A percentile compares a stretch with the other conserved stretches of the same genome.
Evolutionary conservation across 2,888 invertebrate species (phyloP).

Genomic region (Macrosiphum euphorbiae): DNA sequence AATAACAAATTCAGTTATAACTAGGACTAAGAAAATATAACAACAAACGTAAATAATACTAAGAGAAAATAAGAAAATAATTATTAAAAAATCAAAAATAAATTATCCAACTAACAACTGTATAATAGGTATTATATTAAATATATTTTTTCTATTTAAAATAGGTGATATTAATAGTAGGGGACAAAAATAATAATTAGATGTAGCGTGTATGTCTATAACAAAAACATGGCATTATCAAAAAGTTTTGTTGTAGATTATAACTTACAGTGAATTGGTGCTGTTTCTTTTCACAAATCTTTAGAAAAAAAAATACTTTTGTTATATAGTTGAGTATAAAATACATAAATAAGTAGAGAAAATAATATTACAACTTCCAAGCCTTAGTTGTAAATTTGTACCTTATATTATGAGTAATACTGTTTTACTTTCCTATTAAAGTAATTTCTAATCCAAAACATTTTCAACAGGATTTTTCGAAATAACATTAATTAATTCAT

Average conservation of each 20-base stretch:
- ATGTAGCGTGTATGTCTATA: background rate
- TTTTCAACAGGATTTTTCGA: slow-evolving; percentile 20
- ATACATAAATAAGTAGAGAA: background rate
- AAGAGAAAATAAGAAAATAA: background rate
- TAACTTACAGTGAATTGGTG: background rate
- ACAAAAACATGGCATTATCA: background rate
- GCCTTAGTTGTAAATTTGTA: background rate
- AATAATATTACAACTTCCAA: background rate
- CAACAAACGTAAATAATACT: background rate
- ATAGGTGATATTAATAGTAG: background rate
- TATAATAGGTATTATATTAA: background rate
- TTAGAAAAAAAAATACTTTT: background rate
- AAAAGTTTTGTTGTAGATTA: background rate
- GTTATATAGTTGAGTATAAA: background rate
- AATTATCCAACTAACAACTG: background rate
- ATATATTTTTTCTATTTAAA: background rate
- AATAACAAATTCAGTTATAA: background rate
- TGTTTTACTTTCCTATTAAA: background rate
- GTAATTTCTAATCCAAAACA: background rate
- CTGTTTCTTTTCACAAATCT: background rate
- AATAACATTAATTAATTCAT: slow-evolving; percentile 15
- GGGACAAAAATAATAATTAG: background rate
- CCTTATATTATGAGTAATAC: background rate
- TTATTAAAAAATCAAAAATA: background rate
- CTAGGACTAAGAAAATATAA: background rate